Base-by-base conservation (phyloP, 2,113 vertebrate species). In the Pluvialis apricaria region DNA sequence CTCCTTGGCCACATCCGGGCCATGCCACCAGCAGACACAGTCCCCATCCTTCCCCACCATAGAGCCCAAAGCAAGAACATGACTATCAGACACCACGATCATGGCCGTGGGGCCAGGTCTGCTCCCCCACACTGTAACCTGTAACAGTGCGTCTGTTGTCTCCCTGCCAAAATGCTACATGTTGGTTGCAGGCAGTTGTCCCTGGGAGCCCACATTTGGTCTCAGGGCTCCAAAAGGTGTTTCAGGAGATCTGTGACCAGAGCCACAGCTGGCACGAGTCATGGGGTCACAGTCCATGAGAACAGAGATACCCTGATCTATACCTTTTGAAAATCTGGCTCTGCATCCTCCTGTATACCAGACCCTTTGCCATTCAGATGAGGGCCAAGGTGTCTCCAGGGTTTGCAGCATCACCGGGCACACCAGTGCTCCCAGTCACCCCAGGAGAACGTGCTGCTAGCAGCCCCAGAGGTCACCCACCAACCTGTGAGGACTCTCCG, bases 401-500 rank as follows among this genome's bases (percentile, higher is more conserved):
- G 65, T 78, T 40, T 71, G 69, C 42, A 87, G 65, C 85, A 85
- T 26, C 32, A 55, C 34, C 5, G 5, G 47, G 17, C 65, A 62
- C 42, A 82, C 13, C 45, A 70, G 55, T 38, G 45, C 11, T 82
- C 52, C 51, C 64, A 40, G 49, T 42, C 2, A 11, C n/a, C 40
- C 24, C 65, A 62, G 32, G 6, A 52, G 34, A 28, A 6, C 12
- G 5, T 25, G 49, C 49, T 51, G 47, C 52, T 90, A 73, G 60
- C 24, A 68, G 60, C 60, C 34, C 62, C 45, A 84, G 32, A 54
- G 6, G 65, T 75, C 78, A 58, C 32, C 38, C 12, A 7, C n/a
- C 9, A 5, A 52, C 29, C 32, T 4, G 0, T 1, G 2, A 26
- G 78, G 75, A 42, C 15, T 51, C 44, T 86, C n/a, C 2, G 0